Percentiles rank a stretch among this genome's conserved stretches.
phyloP scores from a whole-genome alignment of 35 echinoderm and acorn worm species.

The Holothuria glaberrima region DNA sequence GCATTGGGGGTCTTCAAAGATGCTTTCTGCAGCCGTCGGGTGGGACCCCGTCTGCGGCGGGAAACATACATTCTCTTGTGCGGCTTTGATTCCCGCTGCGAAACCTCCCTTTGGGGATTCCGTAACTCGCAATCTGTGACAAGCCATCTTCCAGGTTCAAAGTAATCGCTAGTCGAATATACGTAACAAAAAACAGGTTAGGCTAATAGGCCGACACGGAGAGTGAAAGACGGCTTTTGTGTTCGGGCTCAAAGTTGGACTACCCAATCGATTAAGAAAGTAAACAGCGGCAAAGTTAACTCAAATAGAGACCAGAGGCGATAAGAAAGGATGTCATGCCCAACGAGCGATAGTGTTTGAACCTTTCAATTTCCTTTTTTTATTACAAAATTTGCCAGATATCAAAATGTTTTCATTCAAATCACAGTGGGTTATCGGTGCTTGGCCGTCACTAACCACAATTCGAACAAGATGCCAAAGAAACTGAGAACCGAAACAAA shows the following conservation, averaged over 20 bases:
- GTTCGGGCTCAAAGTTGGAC: background rate
- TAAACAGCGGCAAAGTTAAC: background rate
- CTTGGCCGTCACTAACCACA: background rate
- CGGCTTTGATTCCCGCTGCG: slow-evolving; percentile 23
- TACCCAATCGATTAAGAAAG: slow-evolving; percentile 30
- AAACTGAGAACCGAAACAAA: slow-evolving; percentile 4
- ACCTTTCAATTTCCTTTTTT: slow-evolving; percentile 37
- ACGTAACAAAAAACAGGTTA: slow-evolving; percentile 25
- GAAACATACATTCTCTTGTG: background rate
- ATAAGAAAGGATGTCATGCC: background rate
- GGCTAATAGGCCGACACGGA: background rate
- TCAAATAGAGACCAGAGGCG: slow-evolving; percentile 11
- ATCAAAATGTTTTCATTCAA: slow-evolving; percentile 5
- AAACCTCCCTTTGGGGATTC: background rate
- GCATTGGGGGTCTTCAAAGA: slow-evolving; percentile 22
- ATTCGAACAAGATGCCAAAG: slow-evolving; percentile 35
- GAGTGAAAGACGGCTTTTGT: slow-evolving; percentile 25
- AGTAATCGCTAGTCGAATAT: background rate
- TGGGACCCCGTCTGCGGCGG: slow-evolving; percentile 9
- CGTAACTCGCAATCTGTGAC: background rate
- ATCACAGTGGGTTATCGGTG: slow-evolving; percentile 11
- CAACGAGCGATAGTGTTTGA: background rate
- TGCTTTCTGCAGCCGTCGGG: background rate
- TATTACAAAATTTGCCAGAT: slow-evolving; percentile 43
- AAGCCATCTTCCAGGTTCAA: slow-evolving; percentile 15